Evolutionary conservation across 2,113 vertebrate genomes (phyloP), one percentile per base, ranked within the genome.

Genomic region (Macquaria australasica): DNA sequence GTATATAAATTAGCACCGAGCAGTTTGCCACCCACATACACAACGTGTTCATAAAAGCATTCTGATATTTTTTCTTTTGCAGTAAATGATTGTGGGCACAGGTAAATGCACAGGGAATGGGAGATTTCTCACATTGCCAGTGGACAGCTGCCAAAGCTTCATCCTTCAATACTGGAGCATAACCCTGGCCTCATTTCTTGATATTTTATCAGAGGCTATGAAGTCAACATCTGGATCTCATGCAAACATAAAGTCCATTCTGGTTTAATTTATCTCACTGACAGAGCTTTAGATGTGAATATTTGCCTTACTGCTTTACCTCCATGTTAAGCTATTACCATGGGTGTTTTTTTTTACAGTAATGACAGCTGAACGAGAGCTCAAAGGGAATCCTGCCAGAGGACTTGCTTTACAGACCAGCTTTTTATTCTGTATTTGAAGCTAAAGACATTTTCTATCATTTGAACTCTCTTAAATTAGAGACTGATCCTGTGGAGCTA

Each of bases 101-200:
- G 53, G 16, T 43, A 53, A 58, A 43, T 59, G 18, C 41, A 31
- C 21, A 77, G 31, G 39, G 55, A 9, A 71, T 12, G 28, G 10
- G 25, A 31, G 34, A 23, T 68, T 59, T 21, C 39, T 56, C 34
- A 73, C 43, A 63, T 3, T 16, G 55, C 41, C 20, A 16, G 39
- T 48, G 10, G 39, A 58, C 48, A 81, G 39, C 71, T 74, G 64
- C 64, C 43, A 62, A 76, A 70, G 73, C 18, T 16, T 62, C 56
- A 34, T n/a, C 34, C 28, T 59, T 66, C n/a, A 51, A 34, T 8
- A 28, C 37, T 4, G 21, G 14, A 56, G 37, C 6, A 3, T 41
- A 55, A 43, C 5, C 34, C 50, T 14, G 34, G 62, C 28, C 60
- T 64, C 8, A 11, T n/a, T 53, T 53, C 45, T 41, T 66, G 60